phyloP scores from a whole-genome alignment of 2,888 invertebrate species.

The Diarsia brunnea region DNA sequence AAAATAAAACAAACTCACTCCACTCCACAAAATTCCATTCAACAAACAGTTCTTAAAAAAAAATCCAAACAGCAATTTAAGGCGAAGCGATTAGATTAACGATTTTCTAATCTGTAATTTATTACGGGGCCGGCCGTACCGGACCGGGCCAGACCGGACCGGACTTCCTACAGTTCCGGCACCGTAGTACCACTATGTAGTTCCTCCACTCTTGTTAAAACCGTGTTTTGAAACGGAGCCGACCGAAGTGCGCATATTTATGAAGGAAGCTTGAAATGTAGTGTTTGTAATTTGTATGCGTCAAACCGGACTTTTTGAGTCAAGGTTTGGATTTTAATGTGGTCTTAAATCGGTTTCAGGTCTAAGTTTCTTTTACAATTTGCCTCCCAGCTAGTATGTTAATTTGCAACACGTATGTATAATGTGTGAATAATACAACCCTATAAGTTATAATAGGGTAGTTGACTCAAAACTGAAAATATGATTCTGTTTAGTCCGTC shows the following conservation, averaged over 20 bases:
- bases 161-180: constrained; percentile 81
- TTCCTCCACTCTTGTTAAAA: constrained; percentile 64
- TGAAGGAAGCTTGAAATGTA: constrained; percentile 40
- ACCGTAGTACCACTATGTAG: constrained; percentile 64
- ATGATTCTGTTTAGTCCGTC: too few species aligned
- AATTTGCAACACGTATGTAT: too few species aligned
- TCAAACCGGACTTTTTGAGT: constrained; percentile 27
- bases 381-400: too few species aligned
- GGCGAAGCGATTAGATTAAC: constrained; percentile 82
- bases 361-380: neutral
- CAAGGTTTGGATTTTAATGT: neutral
- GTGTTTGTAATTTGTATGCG: constrained; percentile 52
- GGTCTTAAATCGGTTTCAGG: neutral
- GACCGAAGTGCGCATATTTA: constrained; percentile 65
- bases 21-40: constrained; percentile 11
- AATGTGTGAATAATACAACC: too few species aligned
- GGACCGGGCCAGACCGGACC: constrained; percentile 65
- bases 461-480: too few species aligned
- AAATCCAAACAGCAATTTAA: constrained; percentile 59
- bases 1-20: constrained; percentile 17
- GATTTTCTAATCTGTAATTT: constrained; percentile 88
- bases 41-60: constrained; percentile 42
- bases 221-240: constrained; percentile 60
- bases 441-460: too few species aligned
- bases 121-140: constrained; percentile 74